Percentiles rank a stretch among this genome's conserved stretches.
These are phyloP conservation scores for Takifugu ocellatus DNA, from an alignment of 2,797 vertebrate genomes.

Conservation along the genomic window DNA sequence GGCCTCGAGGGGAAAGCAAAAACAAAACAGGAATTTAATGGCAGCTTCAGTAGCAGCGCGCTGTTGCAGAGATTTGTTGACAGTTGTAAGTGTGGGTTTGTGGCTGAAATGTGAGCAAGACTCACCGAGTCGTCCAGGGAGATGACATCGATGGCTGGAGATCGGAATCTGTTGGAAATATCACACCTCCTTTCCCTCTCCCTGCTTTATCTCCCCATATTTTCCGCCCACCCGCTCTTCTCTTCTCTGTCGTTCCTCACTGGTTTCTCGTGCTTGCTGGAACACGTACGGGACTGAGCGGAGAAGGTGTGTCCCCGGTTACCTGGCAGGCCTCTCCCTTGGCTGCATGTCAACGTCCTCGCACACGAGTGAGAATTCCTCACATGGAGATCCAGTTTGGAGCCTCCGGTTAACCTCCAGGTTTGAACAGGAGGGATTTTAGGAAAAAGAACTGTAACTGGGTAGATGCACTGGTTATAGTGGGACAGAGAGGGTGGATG, in stretches of 20 bases:
- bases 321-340: constrained; percentile 17
- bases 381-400: background rate
- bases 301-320: constrained; percentile 49
- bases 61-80: background rate
- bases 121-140: constrained; percentile 40
- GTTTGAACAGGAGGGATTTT: too few relatives aligned
- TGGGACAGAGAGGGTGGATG: too few relatives aligned
- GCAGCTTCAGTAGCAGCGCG: too few relatives aligned
- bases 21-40: too few relatives aligned
- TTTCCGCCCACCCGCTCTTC: constrained; percentile 9
- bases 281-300: constrained; percentile 30
- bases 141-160: background rate
- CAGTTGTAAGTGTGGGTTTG: background rate
- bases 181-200: constrained; percentile 1
- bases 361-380: constrained; percentile 5
- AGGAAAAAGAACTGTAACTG: too few relatives aligned
- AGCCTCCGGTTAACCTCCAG: too few relatives aligned
- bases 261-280: constrained; percentile 48
- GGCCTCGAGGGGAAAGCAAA: too few relatives aligned
- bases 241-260: background rate
- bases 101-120: constrained; percentile 11
- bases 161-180: constrained; percentile 8
- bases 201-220: background rate
- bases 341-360: constrained; percentile 21
- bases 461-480: too few relatives aligned